phyloP scores from a whole-genome alignment of 2,797 vertebrate genomes.

The Spatula clypeata region DNA sequence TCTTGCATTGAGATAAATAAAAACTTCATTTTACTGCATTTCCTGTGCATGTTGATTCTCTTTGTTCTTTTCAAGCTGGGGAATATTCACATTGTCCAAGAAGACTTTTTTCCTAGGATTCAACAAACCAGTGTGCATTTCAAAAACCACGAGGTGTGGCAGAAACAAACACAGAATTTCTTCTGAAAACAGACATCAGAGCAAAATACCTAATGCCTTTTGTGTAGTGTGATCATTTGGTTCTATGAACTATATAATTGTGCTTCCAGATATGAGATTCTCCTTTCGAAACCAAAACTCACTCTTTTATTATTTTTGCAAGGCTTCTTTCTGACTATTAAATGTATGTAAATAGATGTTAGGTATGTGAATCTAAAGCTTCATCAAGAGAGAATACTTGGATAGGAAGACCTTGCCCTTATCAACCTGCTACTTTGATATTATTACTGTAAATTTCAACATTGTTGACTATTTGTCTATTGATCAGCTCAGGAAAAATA shows the following conservation, averaged over 20 bases:
- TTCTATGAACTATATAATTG: constrained; percentile 5
- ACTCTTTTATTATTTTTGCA: neutral
- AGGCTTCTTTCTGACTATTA: neutral
- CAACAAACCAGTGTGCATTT: neutral
- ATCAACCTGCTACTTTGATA: neutral
- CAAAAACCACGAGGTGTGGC: neutral
- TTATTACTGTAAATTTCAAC: neutral
- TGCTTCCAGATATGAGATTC: neutral
- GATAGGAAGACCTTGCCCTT: neutral
- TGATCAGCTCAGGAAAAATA: neutral
- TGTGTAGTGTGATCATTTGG: neutral
- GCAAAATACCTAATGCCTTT: neutral
- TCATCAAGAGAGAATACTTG: neutral
- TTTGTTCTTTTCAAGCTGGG: neutral
- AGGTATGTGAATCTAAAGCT: neutral
- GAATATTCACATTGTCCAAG: neutral
- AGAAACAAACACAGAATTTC: neutral
- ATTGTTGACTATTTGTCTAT: neutral
- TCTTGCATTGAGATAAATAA: neutral
- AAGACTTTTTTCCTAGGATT: neutral
- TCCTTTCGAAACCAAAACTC: neutral
- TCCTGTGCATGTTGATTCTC: neutral
- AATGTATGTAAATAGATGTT: neutral
- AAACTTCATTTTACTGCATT: neutral
- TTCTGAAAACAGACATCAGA: neutral